Percentiles rank a stretch among this genome's conserved stretches.
These are phyloP conservation scores for Bufotes viridis DNA, from an alignment of 2,797 vertebrate genomes.

Conservation along the genomic window DNA sequence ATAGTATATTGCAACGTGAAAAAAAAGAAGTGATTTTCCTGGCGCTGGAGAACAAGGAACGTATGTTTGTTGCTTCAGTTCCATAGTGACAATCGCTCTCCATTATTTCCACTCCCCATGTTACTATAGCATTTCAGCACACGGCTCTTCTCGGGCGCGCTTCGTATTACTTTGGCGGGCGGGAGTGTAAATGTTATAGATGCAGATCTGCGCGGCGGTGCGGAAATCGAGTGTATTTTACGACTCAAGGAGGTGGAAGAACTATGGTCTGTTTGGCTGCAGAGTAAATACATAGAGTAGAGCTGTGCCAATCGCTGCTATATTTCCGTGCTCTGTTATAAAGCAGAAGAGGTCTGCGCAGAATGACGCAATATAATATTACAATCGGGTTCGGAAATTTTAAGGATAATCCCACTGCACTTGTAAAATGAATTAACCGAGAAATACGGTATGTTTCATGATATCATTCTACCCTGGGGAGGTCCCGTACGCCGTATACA, in stretches of 20 bases:
- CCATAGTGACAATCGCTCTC: conserved; percentile 52
- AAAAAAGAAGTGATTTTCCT: conserved; percentile 55
- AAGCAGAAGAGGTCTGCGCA: background rate
- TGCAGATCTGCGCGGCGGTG: background rate
- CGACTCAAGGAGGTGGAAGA: background rate
- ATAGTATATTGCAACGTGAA: conserved; percentile 15
- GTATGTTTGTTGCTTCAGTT: conserved; percentile 39
- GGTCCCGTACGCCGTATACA: background rate
- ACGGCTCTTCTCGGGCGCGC: conserved; percentile 19
- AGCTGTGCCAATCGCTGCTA: background rate
- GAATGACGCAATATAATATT: background rate
- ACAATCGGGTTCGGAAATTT: background rate
- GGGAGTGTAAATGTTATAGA: conserved; percentile 32
- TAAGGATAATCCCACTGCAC: background rate
- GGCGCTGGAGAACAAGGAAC: conserved; percentile 21
- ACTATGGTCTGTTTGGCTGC: background rate
- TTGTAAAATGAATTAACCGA: background rate
- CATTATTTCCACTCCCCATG: conserved; percentile 18
- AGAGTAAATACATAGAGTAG: conserved; percentile 2
- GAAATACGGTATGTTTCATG: background rate
- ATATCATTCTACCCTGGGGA: conserved; percentile 10
- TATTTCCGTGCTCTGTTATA: background rate
- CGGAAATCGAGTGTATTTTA: conserved; percentile 16
- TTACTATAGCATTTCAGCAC: conserved; percentile 24
- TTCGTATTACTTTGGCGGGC: conserved; percentile 14